Conservation (phyloP, 1,140 invertebrate species). For the Alviniconcha marisindica region DNA sequence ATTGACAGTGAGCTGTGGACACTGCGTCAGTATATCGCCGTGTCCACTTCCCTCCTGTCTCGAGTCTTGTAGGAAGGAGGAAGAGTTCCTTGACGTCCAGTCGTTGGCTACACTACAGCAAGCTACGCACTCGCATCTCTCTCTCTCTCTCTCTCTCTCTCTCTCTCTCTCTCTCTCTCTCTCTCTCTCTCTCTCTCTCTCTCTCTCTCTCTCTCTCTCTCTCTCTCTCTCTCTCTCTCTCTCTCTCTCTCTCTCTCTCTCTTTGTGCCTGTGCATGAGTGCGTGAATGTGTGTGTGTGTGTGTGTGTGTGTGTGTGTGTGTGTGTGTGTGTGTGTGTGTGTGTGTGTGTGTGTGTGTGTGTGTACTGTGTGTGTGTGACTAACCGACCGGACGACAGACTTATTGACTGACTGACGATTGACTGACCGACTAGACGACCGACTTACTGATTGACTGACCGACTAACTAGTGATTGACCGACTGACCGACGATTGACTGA, state of each 20-base stretch:
- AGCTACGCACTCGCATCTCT: background rate
- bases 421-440: too few relatives aligned
- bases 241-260: background rate
- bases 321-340: background rate
- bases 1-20: too few relatives aligned
- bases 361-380: background rate
- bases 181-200: background rate
- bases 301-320: background rate
- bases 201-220: constrained; percentile 3
- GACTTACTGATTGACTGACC: too few relatives aligned
- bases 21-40: too few relatives aligned
- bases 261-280: constrained; percentile 2
- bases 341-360: background rate
- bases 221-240: background rate
- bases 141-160: background rate
- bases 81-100: too few relatives aligned
- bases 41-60: too few relatives aligned
- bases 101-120: too few relatives aligned
- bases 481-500: too few relatives aligned
- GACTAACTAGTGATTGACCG: too few relatives aligned
- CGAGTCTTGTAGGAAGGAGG: too few relatives aligned
- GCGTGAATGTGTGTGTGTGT: background rate
- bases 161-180: background rate
- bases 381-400: too few relatives aligned
- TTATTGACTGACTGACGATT: too few relatives aligned